A percentile compares a stretch with the other conserved stretches of the same genome.
Conservation (phyloP, 2,888 invertebrate species). For the Adineta ricciae region DNA sequence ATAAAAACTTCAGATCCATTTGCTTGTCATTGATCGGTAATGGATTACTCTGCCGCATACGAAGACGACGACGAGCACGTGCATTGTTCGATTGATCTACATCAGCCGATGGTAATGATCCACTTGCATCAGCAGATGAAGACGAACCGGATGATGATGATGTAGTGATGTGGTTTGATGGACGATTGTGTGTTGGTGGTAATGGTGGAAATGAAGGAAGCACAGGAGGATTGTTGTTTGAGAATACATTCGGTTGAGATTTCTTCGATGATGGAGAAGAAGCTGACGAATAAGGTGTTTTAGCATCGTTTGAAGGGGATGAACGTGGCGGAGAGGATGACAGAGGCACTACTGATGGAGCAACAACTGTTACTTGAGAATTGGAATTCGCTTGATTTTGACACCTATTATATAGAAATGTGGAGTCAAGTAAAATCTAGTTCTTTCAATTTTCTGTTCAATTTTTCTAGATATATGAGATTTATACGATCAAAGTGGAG, state of each 20-base stretch:
- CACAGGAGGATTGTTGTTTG: background rate
- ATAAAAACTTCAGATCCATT: background rate
- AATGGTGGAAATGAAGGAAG: background rate
- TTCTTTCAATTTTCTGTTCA: no score
- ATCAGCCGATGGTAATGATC: background rate
- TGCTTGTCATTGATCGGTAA: background rate
- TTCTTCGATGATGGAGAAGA: constrained; percentile 3
- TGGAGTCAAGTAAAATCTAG: background rate
- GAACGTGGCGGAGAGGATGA: background rate
- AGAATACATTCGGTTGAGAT: background rate
- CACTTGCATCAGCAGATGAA: background rate
- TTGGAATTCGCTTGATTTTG: background rate
- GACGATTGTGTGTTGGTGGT: background rate
- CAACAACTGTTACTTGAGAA: background rate
- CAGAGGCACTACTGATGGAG: background rate
- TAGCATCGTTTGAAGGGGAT: background rate
- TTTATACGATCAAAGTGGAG: no score
- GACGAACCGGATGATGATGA: background rate
- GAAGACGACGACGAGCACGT: background rate
- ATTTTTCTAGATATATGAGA: no score
- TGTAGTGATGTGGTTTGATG: background rate
- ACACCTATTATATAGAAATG: background rate
- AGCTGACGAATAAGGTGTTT: background rate
- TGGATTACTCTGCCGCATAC: background rate
- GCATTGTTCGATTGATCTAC: background rate